phyloP scores from a whole-genome alignment of 1,140 invertebrate genomes.

The Scaptodrosophila lebanonensis region DNA sequence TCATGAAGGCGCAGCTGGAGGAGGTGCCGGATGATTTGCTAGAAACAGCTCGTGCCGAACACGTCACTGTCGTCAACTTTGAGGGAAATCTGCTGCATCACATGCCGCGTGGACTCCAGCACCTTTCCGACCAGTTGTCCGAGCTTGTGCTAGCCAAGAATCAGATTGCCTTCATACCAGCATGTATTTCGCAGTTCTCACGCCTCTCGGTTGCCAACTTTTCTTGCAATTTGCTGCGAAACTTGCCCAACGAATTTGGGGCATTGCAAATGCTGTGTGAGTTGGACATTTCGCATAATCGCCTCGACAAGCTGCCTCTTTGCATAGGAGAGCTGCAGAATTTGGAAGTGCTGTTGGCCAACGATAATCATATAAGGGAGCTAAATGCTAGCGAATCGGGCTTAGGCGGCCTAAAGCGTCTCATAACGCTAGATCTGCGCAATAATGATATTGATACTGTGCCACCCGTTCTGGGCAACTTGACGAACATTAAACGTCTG shows the following conservation, averaged over 20 bases:
- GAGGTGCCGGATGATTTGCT: slow-evolving; percentile 30
- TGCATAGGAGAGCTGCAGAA: slow-evolving; percentile 40
- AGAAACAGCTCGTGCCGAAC: slow-evolving; percentile 30
- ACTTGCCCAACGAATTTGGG: slow-evolving; percentile 41
- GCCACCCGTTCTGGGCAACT: slow-evolving; percentile 88
- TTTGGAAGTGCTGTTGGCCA: slow-evolving; percentile 21
- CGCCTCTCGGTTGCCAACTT: slow-evolving; percentile 18
- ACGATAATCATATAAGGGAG: slow-evolving; percentile 83
- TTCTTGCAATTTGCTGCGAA: slow-evolving; percentile 36
- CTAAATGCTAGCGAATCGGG: slow-evolving; percentile 82
- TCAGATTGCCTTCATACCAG: slow-evolving; percentile 30
- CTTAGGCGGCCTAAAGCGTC: slow-evolving; percentile 80
- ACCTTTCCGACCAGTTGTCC: slow-evolving; percentile 28
- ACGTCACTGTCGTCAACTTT: slow-evolving; percentile 35
- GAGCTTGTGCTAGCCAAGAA: slow-evolving; percentile 32
- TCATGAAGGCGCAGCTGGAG: slow-evolving; percentile 6
- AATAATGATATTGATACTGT: slow-evolving; percentile 89
- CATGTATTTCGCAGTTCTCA: slow-evolving; percentile 46
- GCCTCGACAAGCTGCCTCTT: slow-evolving; percentile 25
- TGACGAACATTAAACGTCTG: slow-evolving; percentile 83
- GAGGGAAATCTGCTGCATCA: slow-evolving; percentile 28
- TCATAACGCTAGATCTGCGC: slow-evolving; percentile 86
- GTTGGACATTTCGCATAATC: slow-evolving; percentile 49
- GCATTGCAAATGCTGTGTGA: slow-evolving; percentile 22
- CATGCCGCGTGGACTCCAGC: slow-evolving; percentile 23